Evolutionary conservation across 2,888 invertebrate genomes (phyloP), one percentile per base, ranked within the genome.

Genomic region (Loripinus fragilis): DNA sequence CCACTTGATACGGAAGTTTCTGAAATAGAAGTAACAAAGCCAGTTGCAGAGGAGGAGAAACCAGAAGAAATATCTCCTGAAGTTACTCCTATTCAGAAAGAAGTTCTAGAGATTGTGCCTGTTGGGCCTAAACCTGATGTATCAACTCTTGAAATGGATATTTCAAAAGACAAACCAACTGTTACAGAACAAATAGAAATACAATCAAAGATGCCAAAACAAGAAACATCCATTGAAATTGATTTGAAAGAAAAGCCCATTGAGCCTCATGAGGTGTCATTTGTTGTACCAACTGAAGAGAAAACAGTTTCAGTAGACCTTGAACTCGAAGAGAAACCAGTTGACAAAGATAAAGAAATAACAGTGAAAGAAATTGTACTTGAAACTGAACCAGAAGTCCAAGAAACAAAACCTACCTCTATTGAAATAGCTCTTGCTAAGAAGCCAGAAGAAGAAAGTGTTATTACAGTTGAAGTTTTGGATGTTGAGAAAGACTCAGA

Each of bases 21-120:
- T 80, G 80, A 74, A 85, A 86, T 73, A 71, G 50, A 38, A 35
- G 66, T 28, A 30, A 30, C 30, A 28, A 25, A 28, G 8, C 25
- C 0, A 35, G 23, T n/a, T 10, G 0, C 5, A 25, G 76, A 71
- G 35, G 71, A 71, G 52, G 65, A 38, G n/a, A 60, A 41, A 41
- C 33, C 45, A 45, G 65, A 33, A 25, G 48, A 71, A 45, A 66
- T 71, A 41, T 17, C 48, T 23, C 17, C 45, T 35, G 23, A 35
- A 35, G 50, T 15, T 7, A 71, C 66, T 35, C 71, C 52, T 15
- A 71, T 73, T 73, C 70, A 65, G 35, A 73, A 74, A 64, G 15
- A 38, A 48, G 25, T 64, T 3, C 68, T 65, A 30, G 70, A 69
- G 64, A 60, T 50, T 12, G 50, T 50, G 23, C 50, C 50, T n/a